These are phyloP conservation scores for Lamellibrachia satsuma DNA, from an alignment of 2,888 invertebrate species.

Conservation along the genomic window DNA sequence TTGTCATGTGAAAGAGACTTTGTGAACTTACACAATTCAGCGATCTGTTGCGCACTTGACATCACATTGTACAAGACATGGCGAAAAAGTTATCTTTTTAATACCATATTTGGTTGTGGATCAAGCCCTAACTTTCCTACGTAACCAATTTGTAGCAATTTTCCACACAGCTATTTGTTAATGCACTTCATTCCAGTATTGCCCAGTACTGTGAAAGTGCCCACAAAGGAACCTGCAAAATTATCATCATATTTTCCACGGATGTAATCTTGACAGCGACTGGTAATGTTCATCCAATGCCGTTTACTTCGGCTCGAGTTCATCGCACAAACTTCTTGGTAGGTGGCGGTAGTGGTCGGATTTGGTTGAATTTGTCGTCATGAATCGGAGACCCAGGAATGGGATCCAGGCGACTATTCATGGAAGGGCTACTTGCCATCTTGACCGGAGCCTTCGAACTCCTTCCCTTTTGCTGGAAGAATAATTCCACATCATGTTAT, in stretches of 20 bases:
- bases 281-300: not conserved
- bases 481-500: not conserved
- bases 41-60: too few relatives aligned
- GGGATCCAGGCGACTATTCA: conserved; percentile 56
- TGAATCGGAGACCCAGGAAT: conserved; percentile 63
- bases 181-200: too few relatives aligned
- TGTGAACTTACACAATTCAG: too few relatives aligned
- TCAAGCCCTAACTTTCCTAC: too few relatives aligned
- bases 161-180: too few relatives aligned
- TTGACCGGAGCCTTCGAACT: conserved; percentile 8
- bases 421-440: conserved; percentile 29
- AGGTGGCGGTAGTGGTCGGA: conserved; percentile 58
- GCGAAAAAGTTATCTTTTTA: too few relatives aligned
- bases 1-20: too few relatives aligned
- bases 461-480: conserved; percentile 13
- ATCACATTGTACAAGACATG: too few relatives aligned
- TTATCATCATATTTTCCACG: not conserved
- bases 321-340: conserved; percentile 57
- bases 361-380: conserved; percentile 56
- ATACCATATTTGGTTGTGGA: too few relatives aligned
- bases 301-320: not conserved
- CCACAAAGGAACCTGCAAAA: not conserved
- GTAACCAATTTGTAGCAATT: too few relatives aligned
- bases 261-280: not conserved
- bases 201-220: too few relatives aligned